Percentiles rank a stretch among this genome's conserved stretches.
Evolutionary conservation across 2,797 vertebrate genomes (phyloP).

Genomic region (Lagorchestes hirsutus): DNA sequence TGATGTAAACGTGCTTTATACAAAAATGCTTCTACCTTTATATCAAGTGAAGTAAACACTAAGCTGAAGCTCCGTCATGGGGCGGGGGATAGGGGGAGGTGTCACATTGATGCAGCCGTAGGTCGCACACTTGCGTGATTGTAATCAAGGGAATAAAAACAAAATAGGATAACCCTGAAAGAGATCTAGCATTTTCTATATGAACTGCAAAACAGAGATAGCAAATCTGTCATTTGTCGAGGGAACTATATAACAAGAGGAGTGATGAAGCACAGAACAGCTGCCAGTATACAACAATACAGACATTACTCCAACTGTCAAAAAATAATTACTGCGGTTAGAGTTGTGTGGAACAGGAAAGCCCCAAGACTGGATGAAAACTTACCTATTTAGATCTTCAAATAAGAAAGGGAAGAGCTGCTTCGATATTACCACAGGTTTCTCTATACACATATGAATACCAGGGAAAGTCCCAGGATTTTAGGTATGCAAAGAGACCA

Average conservation of each 20-base stretch:
- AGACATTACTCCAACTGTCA: slow-evolving; percentile 67
- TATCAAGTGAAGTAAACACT: neutral
- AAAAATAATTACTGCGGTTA: slow-evolving; percentile 71
- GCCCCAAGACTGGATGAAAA: slow-evolving; percentile 19
- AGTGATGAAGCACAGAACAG: slow-evolving; percentile 35
- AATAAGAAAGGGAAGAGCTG: slow-evolving; percentile 53
- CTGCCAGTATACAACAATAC: slow-evolving; percentile 50
- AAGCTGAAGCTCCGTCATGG: neutral
- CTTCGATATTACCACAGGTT: slow-evolving; percentile 53
- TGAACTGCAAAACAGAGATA: slow-evolving; percentile 35
- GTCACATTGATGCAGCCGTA: neutral
- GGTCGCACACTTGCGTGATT: neutral
- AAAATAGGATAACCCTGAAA: slow-evolving; percentile 44
- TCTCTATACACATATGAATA: slow-evolving; percentile 60
- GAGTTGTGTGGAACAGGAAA: slow-evolving; percentile 43
- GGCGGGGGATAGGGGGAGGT: no score
- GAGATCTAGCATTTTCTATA: slow-evolving; percentile 23
- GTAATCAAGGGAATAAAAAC: slow-evolving; percentile 28
- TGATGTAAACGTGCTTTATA: neutral
- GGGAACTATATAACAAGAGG: slow-evolving; percentile 45
- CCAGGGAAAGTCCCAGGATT: slow-evolving; percentile 21
- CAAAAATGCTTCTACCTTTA: neutral
- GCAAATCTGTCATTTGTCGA: slow-evolving; percentile 38
- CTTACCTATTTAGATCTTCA: slow-evolving; percentile 62
- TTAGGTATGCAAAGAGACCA: neutral